These are phyloP conservation scores for Melanotaenia duboulayi DNA, from an alignment of 2,113 vertebrate genomes.

Conservation along the genomic window DNA sequence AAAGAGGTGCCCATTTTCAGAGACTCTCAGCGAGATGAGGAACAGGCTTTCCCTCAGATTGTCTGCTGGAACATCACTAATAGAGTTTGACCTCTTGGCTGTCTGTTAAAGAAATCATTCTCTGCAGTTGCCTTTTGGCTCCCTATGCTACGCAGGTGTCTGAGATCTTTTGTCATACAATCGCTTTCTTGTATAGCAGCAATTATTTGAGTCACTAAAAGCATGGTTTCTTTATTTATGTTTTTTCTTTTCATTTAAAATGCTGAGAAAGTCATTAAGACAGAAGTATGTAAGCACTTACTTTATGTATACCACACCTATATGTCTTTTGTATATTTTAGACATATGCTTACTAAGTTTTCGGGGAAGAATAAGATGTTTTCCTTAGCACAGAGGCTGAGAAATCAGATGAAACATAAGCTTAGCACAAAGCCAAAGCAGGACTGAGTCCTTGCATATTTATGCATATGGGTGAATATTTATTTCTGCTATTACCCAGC, in stretches of 20 bases:
- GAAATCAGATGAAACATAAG: constrained; percentile 49
- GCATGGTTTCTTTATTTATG: not conserved
- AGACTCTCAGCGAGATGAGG: constrained; percentile 58
- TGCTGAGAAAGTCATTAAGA: not conserved
- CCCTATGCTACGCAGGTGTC: constrained; percentile 24
- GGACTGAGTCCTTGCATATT: constrained; percentile 52
- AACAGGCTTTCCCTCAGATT: constrained; percentile 49
- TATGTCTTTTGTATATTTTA: not conserved
- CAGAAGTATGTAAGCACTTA: too few species aligned
- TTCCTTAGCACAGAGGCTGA: constrained; percentile 2
- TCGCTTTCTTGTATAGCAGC: not conserved
- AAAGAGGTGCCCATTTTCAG: constrained; percentile 60
- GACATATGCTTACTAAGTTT: constrained; percentile 3
- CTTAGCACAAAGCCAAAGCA: constrained; percentile 41
- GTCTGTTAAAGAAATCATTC: constrained; percentile 58
- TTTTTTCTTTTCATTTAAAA: not conserved
- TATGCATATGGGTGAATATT: constrained; percentile 59
- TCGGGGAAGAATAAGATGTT: not conserved
- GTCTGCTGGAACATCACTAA: constrained; percentile 62
- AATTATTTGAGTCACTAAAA: not conserved
- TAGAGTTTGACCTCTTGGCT: constrained; percentile 70
- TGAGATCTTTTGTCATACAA: constrained; percentile 24
- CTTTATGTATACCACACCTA: too few species aligned
- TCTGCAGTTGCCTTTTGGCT: constrained; percentile 30
- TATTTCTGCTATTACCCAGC: constrained; percentile 62